phyloP scores from a whole-genome alignment of 2,888 invertebrate species.

The Schizaphis graminum region DNA sequence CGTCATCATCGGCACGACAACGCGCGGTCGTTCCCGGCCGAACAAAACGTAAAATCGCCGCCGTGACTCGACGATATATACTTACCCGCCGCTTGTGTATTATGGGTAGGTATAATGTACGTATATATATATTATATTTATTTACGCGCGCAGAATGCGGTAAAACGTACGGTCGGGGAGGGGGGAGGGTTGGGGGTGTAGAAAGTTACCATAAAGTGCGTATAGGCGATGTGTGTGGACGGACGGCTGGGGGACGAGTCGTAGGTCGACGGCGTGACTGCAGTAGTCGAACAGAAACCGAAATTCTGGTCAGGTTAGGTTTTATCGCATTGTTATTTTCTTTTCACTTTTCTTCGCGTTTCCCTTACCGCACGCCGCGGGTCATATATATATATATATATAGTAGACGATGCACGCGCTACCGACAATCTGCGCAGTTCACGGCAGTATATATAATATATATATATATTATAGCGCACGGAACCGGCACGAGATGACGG shows the following conservation, averaged over 20 bases:
- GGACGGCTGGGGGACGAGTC: background rate
- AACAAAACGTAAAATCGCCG: constrained; percentile 22
- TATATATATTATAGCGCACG: background rate
- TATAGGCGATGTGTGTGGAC: background rate
- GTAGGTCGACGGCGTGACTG: background rate
- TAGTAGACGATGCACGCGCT: too few species aligned
- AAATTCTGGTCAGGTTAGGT: background rate
- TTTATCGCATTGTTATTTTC: background rate
- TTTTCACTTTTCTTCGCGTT: background rate
- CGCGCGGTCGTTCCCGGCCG: background rate
- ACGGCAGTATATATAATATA: too few species aligned
- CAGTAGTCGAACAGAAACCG: background rate
- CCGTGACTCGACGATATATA: background rate
- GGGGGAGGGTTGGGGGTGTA: background rate
- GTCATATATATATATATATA: too few species aligned
- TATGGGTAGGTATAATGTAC: too few species aligned
- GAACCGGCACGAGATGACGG: background rate
- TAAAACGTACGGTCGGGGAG: background rate
- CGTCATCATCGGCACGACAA: background rate
- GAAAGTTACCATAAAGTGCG: background rate
- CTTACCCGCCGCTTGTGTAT: background rate
- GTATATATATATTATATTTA: background rate
- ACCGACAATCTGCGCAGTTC: too few species aligned
- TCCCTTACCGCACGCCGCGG: background rate
- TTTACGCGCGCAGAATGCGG: background rate